phyloP scores from a whole-genome alignment of 2,797 vertebrate species.

The Scolopax bukidnonensis region DNA sequence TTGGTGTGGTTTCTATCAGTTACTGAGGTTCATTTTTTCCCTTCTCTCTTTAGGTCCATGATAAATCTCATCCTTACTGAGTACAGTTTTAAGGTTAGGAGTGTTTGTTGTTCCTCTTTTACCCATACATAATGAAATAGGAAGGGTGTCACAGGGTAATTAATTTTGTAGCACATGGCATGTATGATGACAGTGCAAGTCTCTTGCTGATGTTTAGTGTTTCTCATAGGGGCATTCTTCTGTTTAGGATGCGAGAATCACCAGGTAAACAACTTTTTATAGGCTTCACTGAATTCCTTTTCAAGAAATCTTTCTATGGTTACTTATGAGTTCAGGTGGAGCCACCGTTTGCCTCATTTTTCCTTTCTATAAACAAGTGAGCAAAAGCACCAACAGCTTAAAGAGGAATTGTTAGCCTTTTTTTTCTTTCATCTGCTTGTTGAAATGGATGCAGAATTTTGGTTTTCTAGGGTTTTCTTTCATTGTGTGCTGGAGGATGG shows the following conservation, averaged over 20 bases:
- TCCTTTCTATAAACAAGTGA: neutral
- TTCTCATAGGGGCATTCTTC: neutral
- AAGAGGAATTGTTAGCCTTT: neutral
- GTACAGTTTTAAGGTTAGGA: neutral
- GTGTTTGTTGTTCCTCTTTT: slow-evolving; percentile 1
- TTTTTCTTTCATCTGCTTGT: neutral
- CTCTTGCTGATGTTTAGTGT: neutral
- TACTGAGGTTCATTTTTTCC: neutral
- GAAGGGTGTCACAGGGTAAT: neutral
- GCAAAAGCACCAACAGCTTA: neutral
- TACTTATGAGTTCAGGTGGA: neutral
- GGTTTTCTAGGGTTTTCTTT: neutral
- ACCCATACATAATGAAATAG: neutral
- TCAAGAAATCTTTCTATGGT: neutral
- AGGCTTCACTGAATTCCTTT: neutral
- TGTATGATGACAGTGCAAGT: neutral
- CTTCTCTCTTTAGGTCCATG: neutral
- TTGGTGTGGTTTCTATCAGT: neutral
- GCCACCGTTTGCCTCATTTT: fast-evolving
- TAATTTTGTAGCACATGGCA: neutral
- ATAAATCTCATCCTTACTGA: slow-evolving; percentile 13
- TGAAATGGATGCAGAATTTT: neutral
- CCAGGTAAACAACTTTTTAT: neutral
- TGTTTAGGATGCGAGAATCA: neutral
- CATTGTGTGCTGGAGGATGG: neutral